These are phyloP conservation scores for Cheilosia scutellata DNA, from an alignment of 2,888 invertebrate species.

Conservation along the genomic window DNA sequence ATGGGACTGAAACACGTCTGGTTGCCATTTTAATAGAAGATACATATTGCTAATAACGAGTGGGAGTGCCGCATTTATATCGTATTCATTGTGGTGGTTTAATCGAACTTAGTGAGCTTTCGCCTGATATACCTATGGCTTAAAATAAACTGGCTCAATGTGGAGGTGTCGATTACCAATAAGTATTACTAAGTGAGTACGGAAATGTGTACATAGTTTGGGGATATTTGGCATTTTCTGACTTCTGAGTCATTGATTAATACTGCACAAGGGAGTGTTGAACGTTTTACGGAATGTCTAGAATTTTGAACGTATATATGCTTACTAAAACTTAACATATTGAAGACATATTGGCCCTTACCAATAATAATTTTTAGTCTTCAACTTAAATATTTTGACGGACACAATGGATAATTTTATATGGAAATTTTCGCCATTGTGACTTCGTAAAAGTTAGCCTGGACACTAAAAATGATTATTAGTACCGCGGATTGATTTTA, in stretches of 20 bases:
- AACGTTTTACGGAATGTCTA: too few species aligned
- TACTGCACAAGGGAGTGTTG: too few species aligned
- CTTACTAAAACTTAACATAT: too few species aligned
- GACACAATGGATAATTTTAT: too few species aligned
- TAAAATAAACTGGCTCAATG: conserved; percentile 4
- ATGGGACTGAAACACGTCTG: conserved; percentile 52
- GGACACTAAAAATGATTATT: too few species aligned
- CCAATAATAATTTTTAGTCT: too few species aligned
- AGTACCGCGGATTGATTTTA: too few species aligned
- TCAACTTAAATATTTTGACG: too few species aligned
- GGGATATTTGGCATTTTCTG: conserved; percentile 23
- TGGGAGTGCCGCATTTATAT: conserved; percentile 34
- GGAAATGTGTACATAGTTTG: conserved; percentile 2
- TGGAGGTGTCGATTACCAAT: conserved; percentile 29
- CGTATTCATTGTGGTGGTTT: conserved; percentile 11
- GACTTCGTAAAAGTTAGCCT: too few species aligned
- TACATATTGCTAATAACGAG: conserved; percentile 15
- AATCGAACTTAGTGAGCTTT: conserved; percentile 21
- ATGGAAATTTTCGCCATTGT: too few species aligned
- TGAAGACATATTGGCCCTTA: too few species aligned
- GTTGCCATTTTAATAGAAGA: conserved; percentile 48
- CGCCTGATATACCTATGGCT: background rate
- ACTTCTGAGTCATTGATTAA: conserved; percentile 35
- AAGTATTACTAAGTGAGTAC: conserved; percentile 3
- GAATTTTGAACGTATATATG: too few species aligned